A percentile compares a stretch with the other conserved stretches of the same genome.
Evolutionary conservation across 2,113 vertebrate genomes (phyloP).

Genomic region (Maccullochella peelii): DNA sequence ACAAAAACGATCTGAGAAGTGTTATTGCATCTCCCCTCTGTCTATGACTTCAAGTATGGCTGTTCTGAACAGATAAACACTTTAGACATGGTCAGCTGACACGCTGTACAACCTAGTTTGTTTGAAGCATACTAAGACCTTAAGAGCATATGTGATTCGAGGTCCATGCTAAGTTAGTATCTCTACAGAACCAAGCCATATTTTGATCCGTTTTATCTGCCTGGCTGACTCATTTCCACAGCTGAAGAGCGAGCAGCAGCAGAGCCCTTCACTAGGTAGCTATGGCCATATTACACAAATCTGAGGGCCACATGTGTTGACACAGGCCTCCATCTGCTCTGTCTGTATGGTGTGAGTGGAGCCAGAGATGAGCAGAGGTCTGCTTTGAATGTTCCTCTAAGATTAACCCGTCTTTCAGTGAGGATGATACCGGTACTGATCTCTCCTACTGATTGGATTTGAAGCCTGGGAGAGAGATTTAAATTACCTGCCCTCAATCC

Average conservation of each 20-base stretch:
- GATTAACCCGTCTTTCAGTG: slow-evolving; percentile 78
- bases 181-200: not conserved
- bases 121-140: not conserved
- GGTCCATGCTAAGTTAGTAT: not conserved
- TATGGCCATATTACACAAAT: slow-evolving; percentile 37
- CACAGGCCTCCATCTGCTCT: slow-evolving; percentile 57
- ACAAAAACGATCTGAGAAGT: not conserved
- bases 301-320: slow-evolving; percentile 62
- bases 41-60: too few relatives aligned
- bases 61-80: not conserved
- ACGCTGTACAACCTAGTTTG: not conserved
- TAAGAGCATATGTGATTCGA: not conserved
- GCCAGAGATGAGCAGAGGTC: slow-evolving; percentile 69
- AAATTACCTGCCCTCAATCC: slow-evolving; percentile 73
- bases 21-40: too few relatives aligned
- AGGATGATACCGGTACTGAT: slow-evolving; percentile 76
- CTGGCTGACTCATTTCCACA: not conserved
- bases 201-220: not conserved
- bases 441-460: slow-evolving; percentile 79
- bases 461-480: slow-evolving; percentile 74
- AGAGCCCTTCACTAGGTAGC: slow-evolving; percentile 17
- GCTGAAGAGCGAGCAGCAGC: not conserved
- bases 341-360: slow-evolving; percentile 41
- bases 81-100: not conserved
- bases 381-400: slow-evolving; percentile 78